Evolutionary conservation across 1,140 invertebrate species (phyloP), one percentile per base, ranked within the genome.

Genomic region (Spodoptera frugiperda): DNA sequence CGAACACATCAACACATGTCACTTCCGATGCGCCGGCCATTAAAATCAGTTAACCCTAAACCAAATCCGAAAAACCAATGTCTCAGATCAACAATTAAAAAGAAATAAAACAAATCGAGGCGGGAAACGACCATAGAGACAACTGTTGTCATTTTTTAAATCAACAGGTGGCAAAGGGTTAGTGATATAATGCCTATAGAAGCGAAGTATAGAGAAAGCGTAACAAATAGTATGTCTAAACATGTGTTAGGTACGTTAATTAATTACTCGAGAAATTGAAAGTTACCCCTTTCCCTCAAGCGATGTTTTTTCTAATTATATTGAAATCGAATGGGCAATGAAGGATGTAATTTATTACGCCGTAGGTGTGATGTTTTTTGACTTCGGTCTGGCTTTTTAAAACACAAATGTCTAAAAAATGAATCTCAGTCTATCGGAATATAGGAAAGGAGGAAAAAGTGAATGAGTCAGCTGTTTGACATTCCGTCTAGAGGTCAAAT

Each of bases 31-130:
- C 86, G 77, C 75, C 82, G 85, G 63, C 81, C 83, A 85, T 80
- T 87, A 87, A 90, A 92, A 91, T 91, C 87, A 85, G 83, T 89
- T 91, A 90, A 86, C 79, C 78, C 80, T 75, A 81, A 90, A 87
- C 83, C 79, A 61, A 73, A 63, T 68, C 84, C 85, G 83, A 84
- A 82, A 83, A 65, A 51, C 72, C 72, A 65, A 63, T 85, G 82
- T 82, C 83, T 84, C 78, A 82, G 78, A 83, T 84, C 78, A 55
- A 93, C 89, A 93, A 93, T 93, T 93, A 93, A 93, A 93, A 93
- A 91, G 88, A 91, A 91, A 93, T 93, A 93, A 93, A 93, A 93
- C 90, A 92, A 92, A 93, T 92, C 91, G 86, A 83, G 84, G 83
- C 82, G 79, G 82, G 76, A 53, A 74, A 84, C 91, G 91, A 93